Evolutionary conservation across 2,797 vertebrate genomes (phyloP).

Genomic region (Acrossocheilus wenchowensis): DNA sequence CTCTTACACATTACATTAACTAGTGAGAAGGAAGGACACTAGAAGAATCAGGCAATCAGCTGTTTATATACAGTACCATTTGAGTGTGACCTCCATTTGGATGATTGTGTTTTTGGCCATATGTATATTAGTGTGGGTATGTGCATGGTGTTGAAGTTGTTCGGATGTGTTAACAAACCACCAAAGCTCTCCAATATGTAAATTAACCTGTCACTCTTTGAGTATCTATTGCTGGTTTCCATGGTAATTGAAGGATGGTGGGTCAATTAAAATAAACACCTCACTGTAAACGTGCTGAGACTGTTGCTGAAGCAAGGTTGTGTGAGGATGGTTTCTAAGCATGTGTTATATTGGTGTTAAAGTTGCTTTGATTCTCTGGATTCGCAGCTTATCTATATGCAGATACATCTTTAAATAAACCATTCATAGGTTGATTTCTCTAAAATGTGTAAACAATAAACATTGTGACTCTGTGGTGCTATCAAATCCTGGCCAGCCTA

Average conservation of each 20-base stretch:
- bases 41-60: neutral
- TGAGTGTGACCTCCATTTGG: neutral
- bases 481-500: neutral
- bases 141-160: slow-evolving; percentile 15
- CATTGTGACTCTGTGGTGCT: neutral
- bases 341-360: neutral
- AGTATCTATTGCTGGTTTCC: slow-evolving; percentile 63
- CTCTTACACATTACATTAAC: neutral
- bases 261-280: slow-evolving; percentile 52
- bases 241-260: slow-evolving; percentile 46
- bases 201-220: slow-evolving; percentile 70
- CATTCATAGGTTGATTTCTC: neutral
- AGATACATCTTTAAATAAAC: neutral
- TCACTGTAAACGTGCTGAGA: neutral
- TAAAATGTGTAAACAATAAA: neutral
- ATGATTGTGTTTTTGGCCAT: slow-evolving; percentile 31
- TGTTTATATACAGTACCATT: neutral
- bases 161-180: slow-evolving; percentile 44
- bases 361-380: neutral
- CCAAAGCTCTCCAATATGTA: slow-evolving; percentile 62
- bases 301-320: neutral
- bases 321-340: neutral
- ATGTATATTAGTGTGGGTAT: slow-evolving; percentile 37
- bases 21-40: neutral
- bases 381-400: neutral